phyloP scores from a whole-genome alignment of 2,797 vertebrate genomes.

The Eulemur rubriventer region DNA sequence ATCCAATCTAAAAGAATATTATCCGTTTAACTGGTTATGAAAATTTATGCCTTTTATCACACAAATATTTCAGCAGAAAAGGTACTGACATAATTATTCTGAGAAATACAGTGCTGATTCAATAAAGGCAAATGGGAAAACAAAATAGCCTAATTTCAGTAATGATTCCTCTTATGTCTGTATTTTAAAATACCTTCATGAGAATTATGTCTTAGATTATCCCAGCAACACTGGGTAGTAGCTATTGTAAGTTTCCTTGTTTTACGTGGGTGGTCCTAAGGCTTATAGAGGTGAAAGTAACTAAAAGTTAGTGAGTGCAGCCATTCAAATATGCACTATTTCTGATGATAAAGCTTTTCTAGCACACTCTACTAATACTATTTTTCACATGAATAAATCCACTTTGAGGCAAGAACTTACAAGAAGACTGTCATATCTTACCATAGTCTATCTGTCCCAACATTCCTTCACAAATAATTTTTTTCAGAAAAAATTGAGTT shows the following conservation, averaged over 20 bases:
- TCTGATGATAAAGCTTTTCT: background rate
- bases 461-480: background rate
- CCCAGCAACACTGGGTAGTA: background rate
- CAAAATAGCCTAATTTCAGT: conserved; percentile 35
- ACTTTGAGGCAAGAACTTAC: background rate
- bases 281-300: background rate
- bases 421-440: background rate
- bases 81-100: conserved; percentile 34
- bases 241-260: background rate
- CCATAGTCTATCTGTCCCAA: background rate
- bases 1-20: background rate
- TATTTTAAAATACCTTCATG: background rate
- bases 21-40: background rate
- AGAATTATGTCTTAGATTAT: background rate
- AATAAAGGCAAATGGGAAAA: conserved; percentile 3
- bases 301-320: background rate
- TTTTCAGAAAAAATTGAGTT: conserved; percentile 7
- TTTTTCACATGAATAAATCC: background rate
- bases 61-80: conserved; percentile 37
- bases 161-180: background rate
- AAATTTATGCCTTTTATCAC: background rate
- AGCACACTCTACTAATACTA: background rate
- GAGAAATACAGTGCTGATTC: background rate
- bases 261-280: background rate
- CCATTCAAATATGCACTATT: background rate